These are phyloP conservation scores for Alces alces DNA, from an alignment of 2,113 vertebrate genomes.

Conservation along the genomic window DNA sequence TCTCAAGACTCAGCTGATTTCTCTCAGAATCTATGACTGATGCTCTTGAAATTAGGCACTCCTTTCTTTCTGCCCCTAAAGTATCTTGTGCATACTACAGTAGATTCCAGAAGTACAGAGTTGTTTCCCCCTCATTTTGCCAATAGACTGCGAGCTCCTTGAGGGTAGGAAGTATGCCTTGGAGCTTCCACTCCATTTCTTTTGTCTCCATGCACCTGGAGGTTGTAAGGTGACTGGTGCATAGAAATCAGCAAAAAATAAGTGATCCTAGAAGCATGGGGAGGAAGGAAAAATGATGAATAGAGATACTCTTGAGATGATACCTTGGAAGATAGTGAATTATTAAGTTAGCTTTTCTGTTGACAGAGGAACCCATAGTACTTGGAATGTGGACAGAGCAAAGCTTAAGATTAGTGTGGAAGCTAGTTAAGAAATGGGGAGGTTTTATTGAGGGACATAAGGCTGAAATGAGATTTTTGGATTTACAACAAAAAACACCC, in stretches of 20 bases:
- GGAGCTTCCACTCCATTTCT: not conserved
- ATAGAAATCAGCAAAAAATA: not conserved
- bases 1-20: not conserved
- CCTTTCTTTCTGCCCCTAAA: not conserved
- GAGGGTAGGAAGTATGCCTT: not conserved
- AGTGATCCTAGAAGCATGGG: not conserved
- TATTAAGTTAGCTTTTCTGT: not conserved
- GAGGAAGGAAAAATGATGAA: not conserved
- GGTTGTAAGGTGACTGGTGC: not conserved
- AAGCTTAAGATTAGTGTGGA: not conserved
- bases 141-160: not conserved
- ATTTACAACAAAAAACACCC: not conserved
- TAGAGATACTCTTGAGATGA: not conserved
- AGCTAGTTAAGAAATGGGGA: not conserved
- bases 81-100: not conserved
- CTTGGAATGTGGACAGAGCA: not conserved
- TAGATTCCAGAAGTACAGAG: not conserved
- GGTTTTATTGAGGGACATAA: not conserved
- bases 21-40: not conserved
- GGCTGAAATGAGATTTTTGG: not conserved
- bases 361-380: not conserved
- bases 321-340: not conserved
- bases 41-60: not conserved
- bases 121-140: not conserved
- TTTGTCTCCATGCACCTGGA: not conserved